Conservation (phyloP, 1,140 invertebrate genomes). For the Idris sp. region DNA sequence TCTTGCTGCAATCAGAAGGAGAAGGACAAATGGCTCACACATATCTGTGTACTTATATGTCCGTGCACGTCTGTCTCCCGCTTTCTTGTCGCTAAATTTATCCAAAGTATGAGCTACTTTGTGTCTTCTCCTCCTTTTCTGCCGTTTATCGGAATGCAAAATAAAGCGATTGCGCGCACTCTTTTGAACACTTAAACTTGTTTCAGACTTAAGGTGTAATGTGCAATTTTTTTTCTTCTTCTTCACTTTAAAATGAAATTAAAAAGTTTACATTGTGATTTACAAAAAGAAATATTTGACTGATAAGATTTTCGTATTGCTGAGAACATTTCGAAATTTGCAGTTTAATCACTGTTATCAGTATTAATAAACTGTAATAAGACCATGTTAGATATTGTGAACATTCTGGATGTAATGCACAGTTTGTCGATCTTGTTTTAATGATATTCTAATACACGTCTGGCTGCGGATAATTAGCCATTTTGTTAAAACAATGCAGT, state of each 20-base stretch:
- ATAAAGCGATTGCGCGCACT: slow-evolving; percentile 22
- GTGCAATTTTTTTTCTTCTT: too few relatives aligned
- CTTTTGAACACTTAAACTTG: too few relatives aligned
- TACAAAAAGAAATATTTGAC: too few relatives aligned
- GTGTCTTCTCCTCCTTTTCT: slow-evolving; percentile 39
- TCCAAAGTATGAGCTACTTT: slow-evolving; percentile 58
- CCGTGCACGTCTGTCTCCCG: slow-evolving; percentile 18
- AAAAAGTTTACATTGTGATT: too few relatives aligned
- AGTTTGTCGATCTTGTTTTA: slow-evolving; percentile 3
- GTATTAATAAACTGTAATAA: too few relatives aligned
- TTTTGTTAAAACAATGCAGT: slow-evolving; percentile 31
- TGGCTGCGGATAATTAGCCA: slow-evolving; percentile 14
- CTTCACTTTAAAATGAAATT: too few relatives aligned
- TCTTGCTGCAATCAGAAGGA: slow-evolving; percentile 22
- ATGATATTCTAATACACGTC: slow-evolving; percentile 31
- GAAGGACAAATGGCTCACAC: slow-evolving; percentile 21
- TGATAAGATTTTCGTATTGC: too few relatives aligned
- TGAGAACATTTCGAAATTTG: too few relatives aligned
- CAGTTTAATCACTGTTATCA: too few relatives aligned
- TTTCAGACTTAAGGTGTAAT: too few relatives aligned
- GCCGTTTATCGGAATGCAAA: slow-evolving; percentile 44
- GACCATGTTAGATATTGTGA: neutral
- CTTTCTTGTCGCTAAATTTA: slow-evolving; percentile 56
- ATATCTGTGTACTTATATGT: slow-evolving; percentile 4
- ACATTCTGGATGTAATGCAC: slow-evolving; percentile 16